These are phyloP conservation scores for Nothura maculosa DNA, from an alignment of 2,797 vertebrate genomes.

Conservation along the genomic window DNA sequence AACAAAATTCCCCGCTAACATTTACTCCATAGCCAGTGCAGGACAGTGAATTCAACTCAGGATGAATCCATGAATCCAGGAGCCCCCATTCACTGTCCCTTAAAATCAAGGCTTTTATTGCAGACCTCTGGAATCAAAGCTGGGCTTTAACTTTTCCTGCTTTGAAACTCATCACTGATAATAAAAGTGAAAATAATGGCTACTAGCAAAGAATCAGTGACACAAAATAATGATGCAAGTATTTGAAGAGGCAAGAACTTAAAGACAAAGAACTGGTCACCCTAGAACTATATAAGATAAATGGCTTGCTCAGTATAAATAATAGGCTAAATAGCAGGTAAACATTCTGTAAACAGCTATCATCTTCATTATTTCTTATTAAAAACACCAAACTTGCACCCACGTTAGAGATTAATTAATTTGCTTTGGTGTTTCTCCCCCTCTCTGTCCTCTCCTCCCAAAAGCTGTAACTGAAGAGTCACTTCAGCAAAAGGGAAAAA, in stretches of 20 bases:
- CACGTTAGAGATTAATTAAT: background rate
- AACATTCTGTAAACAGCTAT: no score
- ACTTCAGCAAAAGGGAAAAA: background rate
- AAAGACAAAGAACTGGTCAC: background rate
- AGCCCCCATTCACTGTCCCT: background rate
- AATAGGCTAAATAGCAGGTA: background rate
- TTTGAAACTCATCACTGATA: background rate
- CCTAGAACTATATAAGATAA: background rate
- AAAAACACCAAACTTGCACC: background rate
- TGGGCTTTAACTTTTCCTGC: background rate
- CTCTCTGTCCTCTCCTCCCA: background rate
- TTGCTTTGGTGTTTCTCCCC: background rate
- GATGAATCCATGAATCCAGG: background rate
- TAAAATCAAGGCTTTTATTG: background rate
- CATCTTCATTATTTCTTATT: background rate
- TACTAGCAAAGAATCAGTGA: background rate
- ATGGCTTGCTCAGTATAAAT: background rate
- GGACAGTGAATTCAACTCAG: background rate
- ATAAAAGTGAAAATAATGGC: background rate
- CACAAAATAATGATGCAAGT: background rate
- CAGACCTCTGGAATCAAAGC: background rate
- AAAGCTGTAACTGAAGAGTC: background rate
- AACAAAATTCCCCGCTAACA: background rate
- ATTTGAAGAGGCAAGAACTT: background rate
- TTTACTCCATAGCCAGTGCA: background rate